A percentile compares a stretch with the other conserved stretches of the same genome.
These are phyloP conservation scores for Dolomedes plantarius DNA, from an alignment of 2,888 invertebrate genomes.

Conservation along the genomic window DNA sequence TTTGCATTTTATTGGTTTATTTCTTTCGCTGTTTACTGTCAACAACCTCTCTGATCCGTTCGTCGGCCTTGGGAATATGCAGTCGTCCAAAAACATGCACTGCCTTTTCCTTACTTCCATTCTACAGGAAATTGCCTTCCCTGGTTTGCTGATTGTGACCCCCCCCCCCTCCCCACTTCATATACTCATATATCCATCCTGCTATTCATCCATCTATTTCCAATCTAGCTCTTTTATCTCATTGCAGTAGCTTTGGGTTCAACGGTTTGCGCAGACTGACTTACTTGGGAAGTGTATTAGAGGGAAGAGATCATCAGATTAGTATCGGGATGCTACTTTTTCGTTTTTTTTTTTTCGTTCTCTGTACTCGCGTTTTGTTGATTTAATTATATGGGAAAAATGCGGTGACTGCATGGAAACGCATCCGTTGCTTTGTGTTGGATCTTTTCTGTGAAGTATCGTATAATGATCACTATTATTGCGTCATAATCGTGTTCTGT, in stretches of 20 bases:
- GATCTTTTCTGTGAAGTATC: background rate
- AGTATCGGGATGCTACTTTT: constrained; percentile 16
- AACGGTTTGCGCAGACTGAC: constrained; percentile 59
- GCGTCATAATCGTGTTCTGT: background rate
- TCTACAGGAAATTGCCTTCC: constrained; percentile 59
- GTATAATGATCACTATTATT: background rate
- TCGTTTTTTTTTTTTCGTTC: constrained; percentile 11
- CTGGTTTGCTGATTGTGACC: constrained; percentile 7
- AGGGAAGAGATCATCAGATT: constrained; percentile 46
- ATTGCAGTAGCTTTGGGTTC: constrained; percentile 48
- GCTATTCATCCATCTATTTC: constrained; percentile 23
- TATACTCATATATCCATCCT: constrained; percentile 39
- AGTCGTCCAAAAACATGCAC: constrained; percentile 47
- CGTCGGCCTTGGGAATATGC: constrained; percentile 68
- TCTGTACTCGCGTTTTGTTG: background rate
- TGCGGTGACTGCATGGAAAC: background rate
- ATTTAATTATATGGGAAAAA: constrained; percentile 22
- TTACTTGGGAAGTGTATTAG: constrained; percentile 52
- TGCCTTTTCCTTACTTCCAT: constrained; percentile 46
- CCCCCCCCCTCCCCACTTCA: constrained; percentile 32
- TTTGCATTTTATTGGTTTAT: constrained; percentile 18
- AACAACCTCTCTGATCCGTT: constrained; percentile 66
- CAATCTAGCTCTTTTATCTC: constrained; percentile 56
- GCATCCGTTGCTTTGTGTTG: constrained; percentile 26
- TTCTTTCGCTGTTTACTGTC: constrained; percentile 40